A percentile compares a stretch with the other conserved stretches of the same genome.
phyloP scores from a whole-genome alignment of 1,140 invertebrate species.

The Akabosia matsudoensis region DNA sequence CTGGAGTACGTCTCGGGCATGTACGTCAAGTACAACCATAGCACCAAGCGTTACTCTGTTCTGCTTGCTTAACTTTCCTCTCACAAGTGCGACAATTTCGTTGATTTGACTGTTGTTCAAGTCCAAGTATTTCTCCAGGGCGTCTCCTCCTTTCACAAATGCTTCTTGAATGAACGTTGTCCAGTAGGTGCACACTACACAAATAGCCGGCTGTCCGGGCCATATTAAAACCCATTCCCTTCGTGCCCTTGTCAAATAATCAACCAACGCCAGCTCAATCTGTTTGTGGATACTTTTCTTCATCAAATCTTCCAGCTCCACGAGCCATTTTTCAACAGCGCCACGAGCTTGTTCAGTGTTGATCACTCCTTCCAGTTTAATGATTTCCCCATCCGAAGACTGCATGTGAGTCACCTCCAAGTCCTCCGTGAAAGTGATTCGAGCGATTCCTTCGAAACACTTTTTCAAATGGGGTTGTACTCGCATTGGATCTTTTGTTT shows the following conservation, averaged over 20 bases:
- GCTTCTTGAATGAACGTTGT: conserved; percentile 77
- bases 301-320: conserved; percentile 87
- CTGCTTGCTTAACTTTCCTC: conserved; percentile 79
- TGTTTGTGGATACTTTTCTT: conserved; percentile 76
- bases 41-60: conserved; percentile 80
- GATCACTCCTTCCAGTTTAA: conserved; percentile 73
- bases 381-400: conserved; percentile 82
- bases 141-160: conserved; percentile 58
- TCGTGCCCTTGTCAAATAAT: conserved; percentile 64
- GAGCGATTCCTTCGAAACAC: conserved; percentile 90
- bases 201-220: conserved; percentile 84
- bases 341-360: conserved; percentile 84
- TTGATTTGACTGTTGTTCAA: conserved; percentile 68
- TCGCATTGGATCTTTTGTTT: conserved; percentile 92
- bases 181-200: conserved; percentile 84
- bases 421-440: conserved; percentile 77
- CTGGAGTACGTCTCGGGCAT: conserved; percentile 80
- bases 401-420: conserved; percentile 86
- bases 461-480: conserved; percentile 98
- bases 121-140: conserved; percentile 58
- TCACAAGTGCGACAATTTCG: conserved; percentile 79
- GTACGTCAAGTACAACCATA: conserved; percentile 75
- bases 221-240: conserved; percentile 80
- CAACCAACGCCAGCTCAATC: conserved; percentile 58
- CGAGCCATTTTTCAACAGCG: conserved; percentile 94